Percentiles rank a stretch among this genome's conserved stretches.
phyloP scores from a whole-genome alignment of 2,888 invertebrate genomes.

The Meiosimyza decipiens region DNA sequence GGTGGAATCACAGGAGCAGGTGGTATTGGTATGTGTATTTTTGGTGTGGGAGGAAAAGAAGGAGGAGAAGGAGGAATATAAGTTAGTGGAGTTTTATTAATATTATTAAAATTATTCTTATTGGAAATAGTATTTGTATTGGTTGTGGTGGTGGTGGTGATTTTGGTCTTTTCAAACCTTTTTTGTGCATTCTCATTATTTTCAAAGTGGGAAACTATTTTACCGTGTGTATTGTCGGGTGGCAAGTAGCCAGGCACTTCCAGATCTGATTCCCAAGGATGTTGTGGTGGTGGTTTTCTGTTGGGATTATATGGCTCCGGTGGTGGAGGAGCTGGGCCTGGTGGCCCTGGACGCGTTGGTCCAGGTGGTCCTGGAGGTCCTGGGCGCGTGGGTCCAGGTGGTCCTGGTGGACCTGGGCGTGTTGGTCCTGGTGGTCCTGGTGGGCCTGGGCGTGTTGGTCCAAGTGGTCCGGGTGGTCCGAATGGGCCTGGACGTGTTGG shows the following conservation, averaged over 20 bases:
- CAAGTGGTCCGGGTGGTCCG: slow-evolving; percentile 57
- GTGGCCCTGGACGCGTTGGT: slow-evolving; percentile 43
- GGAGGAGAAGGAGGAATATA: slow-evolving; percentile 61
- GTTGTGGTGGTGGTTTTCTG: slow-evolving; percentile 47
- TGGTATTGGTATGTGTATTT: slow-evolving; percentile 19
- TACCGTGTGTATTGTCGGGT: slow-evolving; percentile 69
- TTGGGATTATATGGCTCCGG: slow-evolving; percentile 52
- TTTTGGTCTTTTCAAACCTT: slow-evolving; percentile 48
- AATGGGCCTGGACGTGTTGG: slow-evolving; percentile 52
- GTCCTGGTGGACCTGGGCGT: slow-evolving; percentile 57
- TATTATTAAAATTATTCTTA: slow-evolving; percentile 41
- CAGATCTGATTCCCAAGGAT: slow-evolving; percentile 59
- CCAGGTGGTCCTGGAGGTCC: slow-evolving; percentile 48
- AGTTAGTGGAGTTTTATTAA: slow-evolving; percentile 53
- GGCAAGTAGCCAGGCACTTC: slow-evolving; percentile 62
- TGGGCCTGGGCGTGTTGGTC: slow-evolving; percentile 54
- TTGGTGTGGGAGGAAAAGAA: slow-evolving; percentile 43
- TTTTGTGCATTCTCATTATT: slow-evolving; percentile 55
- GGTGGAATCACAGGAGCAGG: slow-evolving; percentile 40
- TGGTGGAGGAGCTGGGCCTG: slow-evolving; percentile 40
- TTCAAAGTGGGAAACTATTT: slow-evolving; percentile 58
- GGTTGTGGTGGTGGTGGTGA: slow-evolving; percentile 46
- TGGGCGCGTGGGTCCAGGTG: slow-evolving; percentile 60
- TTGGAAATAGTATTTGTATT: slow-evolving; percentile 41
- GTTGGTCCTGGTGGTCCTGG: slow-evolving; percentile 68